Evolutionary conservation across 2,113 vertebrate species (phyloP).

Genomic region (Corynorhinus townsendii): DNA sequence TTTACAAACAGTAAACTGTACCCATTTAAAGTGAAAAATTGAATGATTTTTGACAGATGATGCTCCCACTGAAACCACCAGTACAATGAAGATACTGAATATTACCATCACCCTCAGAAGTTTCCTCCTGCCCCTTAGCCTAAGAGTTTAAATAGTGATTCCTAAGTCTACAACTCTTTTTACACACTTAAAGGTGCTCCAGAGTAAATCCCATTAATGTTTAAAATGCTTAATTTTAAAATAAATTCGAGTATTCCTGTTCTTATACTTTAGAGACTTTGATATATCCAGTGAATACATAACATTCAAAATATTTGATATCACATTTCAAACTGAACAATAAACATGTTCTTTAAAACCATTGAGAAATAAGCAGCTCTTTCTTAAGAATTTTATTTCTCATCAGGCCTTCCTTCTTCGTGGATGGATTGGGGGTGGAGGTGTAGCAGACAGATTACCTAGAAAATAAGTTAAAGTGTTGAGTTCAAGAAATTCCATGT

Average conservation of each 20-base stretch:
- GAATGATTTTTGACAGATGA: neutral
- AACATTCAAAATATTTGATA: conserved; percentile 16
- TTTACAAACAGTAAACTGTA: neutral
- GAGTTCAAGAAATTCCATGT: neutral
- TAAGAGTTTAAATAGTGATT: neutral
- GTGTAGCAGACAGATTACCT: neutral
- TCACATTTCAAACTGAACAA: neutral
- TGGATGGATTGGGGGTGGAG: neutral
- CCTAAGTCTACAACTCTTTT: neutral
- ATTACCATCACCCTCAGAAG: neutral
- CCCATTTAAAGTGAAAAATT: neutral
- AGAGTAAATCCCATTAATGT: neutral
- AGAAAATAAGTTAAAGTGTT: neutral
- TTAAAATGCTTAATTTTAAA: conserved; percentile 15
- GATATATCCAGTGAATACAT: neutral
- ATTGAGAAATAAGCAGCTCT: neutral
- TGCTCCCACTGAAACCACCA: neutral
- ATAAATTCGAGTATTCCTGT: neutral
- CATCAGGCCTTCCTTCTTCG: neutral
- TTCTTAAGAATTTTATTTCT: neutral
- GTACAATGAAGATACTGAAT: neutral
- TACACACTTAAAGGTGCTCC: neutral
- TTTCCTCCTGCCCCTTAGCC: neutral
- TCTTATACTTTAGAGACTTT: conserved; percentile 5
- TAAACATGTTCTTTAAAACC: neutral